phyloP scores from a whole-genome alignment of 2,113 vertebrate genomes.

The Hepsetus odoe region DNA sequence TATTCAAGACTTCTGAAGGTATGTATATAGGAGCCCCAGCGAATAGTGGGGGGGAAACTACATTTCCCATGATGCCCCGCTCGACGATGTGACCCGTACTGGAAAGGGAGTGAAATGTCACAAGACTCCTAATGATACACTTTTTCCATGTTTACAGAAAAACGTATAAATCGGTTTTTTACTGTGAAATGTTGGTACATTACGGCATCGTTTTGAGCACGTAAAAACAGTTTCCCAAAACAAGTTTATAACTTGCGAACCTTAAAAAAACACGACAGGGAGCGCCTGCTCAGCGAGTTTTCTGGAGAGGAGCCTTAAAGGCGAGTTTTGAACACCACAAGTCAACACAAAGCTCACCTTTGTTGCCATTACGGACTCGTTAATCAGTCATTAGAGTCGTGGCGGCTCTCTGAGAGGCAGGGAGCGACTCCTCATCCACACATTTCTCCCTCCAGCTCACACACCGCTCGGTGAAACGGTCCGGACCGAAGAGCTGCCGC shows the following conservation, averaged over 20 bases:
- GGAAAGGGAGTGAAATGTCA: conserved; percentile 81
- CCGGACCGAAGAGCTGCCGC: conserved; percentile 27
- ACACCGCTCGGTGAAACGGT: conserved; percentile 55
- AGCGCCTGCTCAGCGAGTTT: background rate
- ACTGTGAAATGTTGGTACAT: background rate
- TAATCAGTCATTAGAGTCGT: conserved; percentile 72
- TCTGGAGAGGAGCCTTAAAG: background rate
- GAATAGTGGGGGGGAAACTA: conserved; percentile 52
- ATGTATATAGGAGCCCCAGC: too few relatives aligned
- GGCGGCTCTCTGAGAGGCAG: conserved; percentile 52
- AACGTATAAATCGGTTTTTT: background rate
- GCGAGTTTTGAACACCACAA: background rate
- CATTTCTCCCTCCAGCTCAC: conserved; percentile 62
- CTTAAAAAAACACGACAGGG: background rate
- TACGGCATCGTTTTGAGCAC: too few relatives aligned
- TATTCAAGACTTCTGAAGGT: too few relatives aligned
- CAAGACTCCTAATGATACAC: conserved; percentile 76
- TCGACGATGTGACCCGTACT: conserved; percentile 62
- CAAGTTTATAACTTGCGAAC: background rate
- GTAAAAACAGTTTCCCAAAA: background rate
- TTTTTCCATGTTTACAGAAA: conserved; percentile 65
- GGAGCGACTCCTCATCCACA: conserved; percentile 70
- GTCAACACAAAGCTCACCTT: conserved; percentile 66
- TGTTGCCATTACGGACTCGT: conserved; percentile 71
- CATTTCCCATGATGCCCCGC: conserved; percentile 72